Base-by-base conservation (phyloP, 1,140 invertebrate genomes). In the Aricia agestis region DNA sequence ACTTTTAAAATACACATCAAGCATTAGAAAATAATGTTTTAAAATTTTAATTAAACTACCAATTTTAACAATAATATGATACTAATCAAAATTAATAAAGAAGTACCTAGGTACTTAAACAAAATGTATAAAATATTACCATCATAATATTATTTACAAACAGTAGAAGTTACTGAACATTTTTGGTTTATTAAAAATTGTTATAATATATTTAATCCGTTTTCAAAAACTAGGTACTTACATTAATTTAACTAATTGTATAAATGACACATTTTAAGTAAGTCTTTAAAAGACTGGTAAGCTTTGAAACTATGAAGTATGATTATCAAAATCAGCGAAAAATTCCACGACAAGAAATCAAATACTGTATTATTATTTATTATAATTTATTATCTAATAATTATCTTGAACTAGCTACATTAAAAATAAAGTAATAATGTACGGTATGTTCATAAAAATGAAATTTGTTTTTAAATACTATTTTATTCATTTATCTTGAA, bases 1-100 rank as follows among this genome's bases (percentile, higher is more conserved):
- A 63, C 59, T 19, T 63, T 63, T 18, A 63, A 52, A 25, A 63
- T 63, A 63, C 19, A 63, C 59, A 63, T 63, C 59, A 63, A 63
- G 59, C 59, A 31, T 63, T 63, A 6, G 11, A 63, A 63, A 63
- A 11, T 0, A 63, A 63, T 19, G 18, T 52, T 9, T 52, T 13
- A 52, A 52, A 52, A 15, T 52, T 52, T 52, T 10, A 52, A 15
- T 11, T 52, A 52, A 15, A 15, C 45, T 13, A 52, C 11, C 10
- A 52, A 52, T 9, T 52, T 52, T 13, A 11, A 52, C 45, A 15
- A 52, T 45, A 45, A 45, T 52, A 52, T 9, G 45, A 1, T 52
- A 15, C 45, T 52, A 52, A 36, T 36, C 2, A 36, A 36, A 52
- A 52, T 52, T 4, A 10, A 52, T 52, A 11, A 1, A 0, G 45